Percentiles rank a stretch among this genome's conserved stretches.
Evolutionary conservation across 2,797 vertebrate species (phyloP).

Genomic region (Morus bassanus): DNA sequence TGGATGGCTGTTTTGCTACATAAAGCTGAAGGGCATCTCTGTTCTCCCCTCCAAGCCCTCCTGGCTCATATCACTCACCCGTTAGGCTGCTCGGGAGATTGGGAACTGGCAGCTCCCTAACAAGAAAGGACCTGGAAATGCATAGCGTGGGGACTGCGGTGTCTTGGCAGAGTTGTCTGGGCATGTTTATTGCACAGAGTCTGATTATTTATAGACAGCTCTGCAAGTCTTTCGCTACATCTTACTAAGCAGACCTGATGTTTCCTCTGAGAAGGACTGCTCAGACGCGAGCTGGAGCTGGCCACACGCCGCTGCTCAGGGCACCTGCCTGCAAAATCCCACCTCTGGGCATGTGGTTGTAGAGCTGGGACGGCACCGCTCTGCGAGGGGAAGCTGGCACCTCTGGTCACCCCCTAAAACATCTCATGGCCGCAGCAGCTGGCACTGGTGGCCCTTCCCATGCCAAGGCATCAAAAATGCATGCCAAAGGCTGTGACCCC

Average conservation of each 20-base stretch:
- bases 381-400: accelerated
- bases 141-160: background rate
- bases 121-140: background rate
- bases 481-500: background rate
- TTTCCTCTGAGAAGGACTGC: background rate
- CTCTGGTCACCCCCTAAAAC: background rate
- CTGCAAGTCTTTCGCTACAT: background rate
- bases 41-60: background rate
- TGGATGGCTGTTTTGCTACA: accelerated
- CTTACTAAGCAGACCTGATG: background rate
- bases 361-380: background rate
- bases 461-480: background rate
- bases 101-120: background rate
- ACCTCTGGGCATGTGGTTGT: too few species aligned
- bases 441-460: background rate
- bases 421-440: background rate
- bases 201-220: background rate
- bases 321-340: background rate
- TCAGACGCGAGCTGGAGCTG: accelerated
- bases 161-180: background rate
- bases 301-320: accelerated
- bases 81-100: background rate
- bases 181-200: background rate
- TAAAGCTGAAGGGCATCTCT: background rate
- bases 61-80: accelerated